phyloP scores from a whole-genome alignment of 2,797 vertebrate species.

The Clarias platycephalus region DNA sequence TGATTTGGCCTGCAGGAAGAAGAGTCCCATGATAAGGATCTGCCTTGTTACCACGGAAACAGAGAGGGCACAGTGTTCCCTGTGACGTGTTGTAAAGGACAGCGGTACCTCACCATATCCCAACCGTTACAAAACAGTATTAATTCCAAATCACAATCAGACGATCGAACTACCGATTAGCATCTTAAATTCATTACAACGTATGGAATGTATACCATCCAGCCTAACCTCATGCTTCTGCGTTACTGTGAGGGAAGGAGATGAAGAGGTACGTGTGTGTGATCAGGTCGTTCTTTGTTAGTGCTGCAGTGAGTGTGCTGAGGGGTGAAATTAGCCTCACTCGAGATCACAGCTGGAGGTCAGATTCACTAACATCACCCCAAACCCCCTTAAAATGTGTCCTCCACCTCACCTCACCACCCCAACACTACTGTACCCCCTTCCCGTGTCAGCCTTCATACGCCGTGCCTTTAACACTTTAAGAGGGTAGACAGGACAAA shows the following conservation, averaged over 20 bases:
- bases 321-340: conserved; percentile 48
- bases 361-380: conserved; percentile 37
- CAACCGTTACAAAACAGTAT: conserved; percentile 38
- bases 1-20: conserved; percentile 46
- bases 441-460: neutral
- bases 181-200: conserved; percentile 12
- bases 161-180: conserved; percentile 29
- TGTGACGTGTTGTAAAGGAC: conserved; percentile 50
- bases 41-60: conserved; percentile 58
- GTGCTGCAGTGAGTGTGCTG: conserved; percentile 13
- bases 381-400: conserved; percentile 2
- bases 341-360: conserved; percentile 52
- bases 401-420: neutral
- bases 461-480: conserved; percentile 18
- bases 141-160: conserved; percentile 37
- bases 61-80: conserved; percentile 37
- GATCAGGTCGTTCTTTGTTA: conserved; percentile 42
- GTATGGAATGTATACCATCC: neutral
- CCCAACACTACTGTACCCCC: neutral
- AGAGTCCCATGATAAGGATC: conserved; percentile 49
- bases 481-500: neutral
- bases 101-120: conserved; percentile 12
- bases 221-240: neutral
- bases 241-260: conserved; percentile 4
- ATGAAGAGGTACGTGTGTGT: neutral